Evolutionary conservation across 1,140 invertebrate genomes (phyloP), one percentile per base, ranked within the genome.

Genomic region (Ceratosolen solmsi): DNA sequence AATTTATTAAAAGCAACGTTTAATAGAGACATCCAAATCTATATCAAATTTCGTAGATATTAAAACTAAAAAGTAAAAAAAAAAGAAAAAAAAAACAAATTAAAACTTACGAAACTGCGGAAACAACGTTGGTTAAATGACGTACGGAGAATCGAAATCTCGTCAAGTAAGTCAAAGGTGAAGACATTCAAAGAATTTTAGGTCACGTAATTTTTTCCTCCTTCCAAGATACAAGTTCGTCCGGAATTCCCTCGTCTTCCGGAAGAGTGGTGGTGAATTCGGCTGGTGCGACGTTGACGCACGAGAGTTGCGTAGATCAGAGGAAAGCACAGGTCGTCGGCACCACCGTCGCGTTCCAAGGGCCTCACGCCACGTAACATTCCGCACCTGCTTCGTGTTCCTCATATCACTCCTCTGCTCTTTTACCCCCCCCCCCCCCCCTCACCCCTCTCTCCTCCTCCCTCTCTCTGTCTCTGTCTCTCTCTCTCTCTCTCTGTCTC

Each of bases 311-410:
- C 1, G 17, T 56, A 5, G 3, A 33, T 38, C 27, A 70, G 49
- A 70, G 38, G 30, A n/a, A 56, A 38, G 17, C 49, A 41, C 38
- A 54, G 51, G 33, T 70, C 41, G 46, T 17, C n/a, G 51, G 5
- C 13, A 13, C 41, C 54, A 4, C 27, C 13, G 27, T 2, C 38
- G 27, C 20, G 49, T 27, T 71, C 51, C 54, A 79, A 80, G 70
- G 38, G 27, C 51, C n/a, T 41, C 56, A 36, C 17, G 30, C 25
- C 36, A 60, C 73, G 1, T 27, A 46, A 76, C 70, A 73, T 80
- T 73, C 54, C 51, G 71, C 71, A 80, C 79, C 77, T 79, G 49
- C 33, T 30, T 36, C 13, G 60, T n/a, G 25, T 22, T 8, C 60
- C 17, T 15, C 1, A 3, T 33, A 2, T 33, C 60, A 13, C 2